phyloP scores from a whole-genome alignment of 2,113 vertebrate genomes.

The Peucedramus taeniatus region DNA sequence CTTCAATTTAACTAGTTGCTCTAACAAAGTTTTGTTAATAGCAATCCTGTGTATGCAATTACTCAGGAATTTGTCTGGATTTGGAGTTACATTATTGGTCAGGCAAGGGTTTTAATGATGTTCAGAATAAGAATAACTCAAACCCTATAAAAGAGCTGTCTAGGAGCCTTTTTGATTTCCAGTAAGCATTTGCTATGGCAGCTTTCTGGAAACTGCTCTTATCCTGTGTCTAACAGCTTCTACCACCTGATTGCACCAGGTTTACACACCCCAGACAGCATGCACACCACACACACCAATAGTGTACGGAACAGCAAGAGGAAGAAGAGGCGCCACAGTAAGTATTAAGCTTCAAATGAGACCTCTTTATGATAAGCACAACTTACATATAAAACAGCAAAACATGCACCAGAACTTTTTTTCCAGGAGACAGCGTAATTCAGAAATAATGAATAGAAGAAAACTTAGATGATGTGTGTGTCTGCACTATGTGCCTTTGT shows the following conservation, averaged over 20 bases:
- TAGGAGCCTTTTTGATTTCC: background rate
- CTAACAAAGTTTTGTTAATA: background rate
- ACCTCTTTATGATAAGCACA: background rate
- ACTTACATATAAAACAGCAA: background rate
- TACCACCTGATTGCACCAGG: background rate
- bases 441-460: background rate
- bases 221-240: background rate
- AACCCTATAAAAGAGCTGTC: background rate
- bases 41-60: background rate
- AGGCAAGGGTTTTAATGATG: background rate
- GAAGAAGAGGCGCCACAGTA: background rate
- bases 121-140: background rate
- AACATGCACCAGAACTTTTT: background rate
- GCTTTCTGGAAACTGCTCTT: background rate
- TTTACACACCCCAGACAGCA: background rate
- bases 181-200: background rate
- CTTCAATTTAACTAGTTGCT: background rate
- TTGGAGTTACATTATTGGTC: background rate
- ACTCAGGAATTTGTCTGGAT: background rate
- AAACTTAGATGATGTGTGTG: background rate
- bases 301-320: background rate
- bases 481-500: rapidly evolving
- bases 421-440: background rate
- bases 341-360: background rate
- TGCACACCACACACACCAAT: background rate